phyloP scores from a whole-genome alignment of 35 echinoderm and acorn worm species.

The Lytechinus pictus region DNA sequence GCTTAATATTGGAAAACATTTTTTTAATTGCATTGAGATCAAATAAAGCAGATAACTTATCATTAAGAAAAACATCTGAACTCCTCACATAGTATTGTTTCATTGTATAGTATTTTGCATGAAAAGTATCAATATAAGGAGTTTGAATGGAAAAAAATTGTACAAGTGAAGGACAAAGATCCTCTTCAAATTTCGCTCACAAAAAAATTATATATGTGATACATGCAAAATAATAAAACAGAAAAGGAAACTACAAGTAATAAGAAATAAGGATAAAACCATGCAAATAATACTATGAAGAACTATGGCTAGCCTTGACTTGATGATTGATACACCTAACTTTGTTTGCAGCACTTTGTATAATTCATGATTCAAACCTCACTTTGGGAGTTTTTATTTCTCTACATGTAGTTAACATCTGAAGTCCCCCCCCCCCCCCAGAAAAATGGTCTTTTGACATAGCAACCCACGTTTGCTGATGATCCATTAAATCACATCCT shows the following conservation, averaged over 20 bases:
- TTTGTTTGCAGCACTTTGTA: background rate
- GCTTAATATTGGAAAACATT: background rate
- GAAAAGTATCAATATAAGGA: background rate
- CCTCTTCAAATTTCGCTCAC: background rate
- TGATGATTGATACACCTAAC: background rate
- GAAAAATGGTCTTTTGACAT: background rate
- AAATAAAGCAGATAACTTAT: background rate
- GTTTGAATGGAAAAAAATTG: background rate
- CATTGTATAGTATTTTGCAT: background rate
- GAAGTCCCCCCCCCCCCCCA: background rate
- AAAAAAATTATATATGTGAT: background rate
- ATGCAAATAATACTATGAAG: background rate
- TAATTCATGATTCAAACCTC: background rate
- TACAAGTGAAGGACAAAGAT: background rate
- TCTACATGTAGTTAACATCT: background rate
- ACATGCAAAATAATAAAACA: background rate
- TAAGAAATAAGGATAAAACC: background rate
- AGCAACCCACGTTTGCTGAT: background rate
- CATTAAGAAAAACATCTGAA: background rate
- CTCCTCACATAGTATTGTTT: background rate
- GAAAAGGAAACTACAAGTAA: background rate
- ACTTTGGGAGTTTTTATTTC: background rate
- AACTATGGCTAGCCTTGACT: background rate
- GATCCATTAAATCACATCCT: background rate
- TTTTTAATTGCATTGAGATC: background rate